Evolutionary conservation across 2,113 vertebrate genomes (phyloP).

Genomic region (Rallus limicola): DNA sequence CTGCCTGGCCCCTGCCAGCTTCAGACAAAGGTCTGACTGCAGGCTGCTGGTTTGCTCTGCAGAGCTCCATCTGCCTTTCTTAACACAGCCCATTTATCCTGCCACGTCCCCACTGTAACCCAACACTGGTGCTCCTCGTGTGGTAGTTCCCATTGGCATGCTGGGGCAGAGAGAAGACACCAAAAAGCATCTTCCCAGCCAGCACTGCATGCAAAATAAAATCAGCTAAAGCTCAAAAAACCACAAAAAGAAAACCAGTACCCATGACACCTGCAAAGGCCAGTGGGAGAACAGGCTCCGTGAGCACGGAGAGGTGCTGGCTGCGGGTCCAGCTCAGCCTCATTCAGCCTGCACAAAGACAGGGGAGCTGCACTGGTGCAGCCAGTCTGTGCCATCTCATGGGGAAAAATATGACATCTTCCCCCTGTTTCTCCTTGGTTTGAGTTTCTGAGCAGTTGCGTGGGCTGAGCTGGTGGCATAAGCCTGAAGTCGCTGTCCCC

Average conservation of each 20-base stretch:
- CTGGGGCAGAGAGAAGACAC: background rate
- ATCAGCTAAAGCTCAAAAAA: background rate
- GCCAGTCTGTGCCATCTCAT: fast-evolving
- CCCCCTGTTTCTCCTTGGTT: background rate
- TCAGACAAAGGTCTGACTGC: background rate
- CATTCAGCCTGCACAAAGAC: background rate
- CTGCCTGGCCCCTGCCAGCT: background rate
- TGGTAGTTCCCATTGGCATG: background rate
- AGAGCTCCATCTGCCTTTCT: background rate
- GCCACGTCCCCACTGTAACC: background rate
- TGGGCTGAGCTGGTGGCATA: background rate
- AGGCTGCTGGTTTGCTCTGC: fast-evolving
- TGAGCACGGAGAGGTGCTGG: background rate
- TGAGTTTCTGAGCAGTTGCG: fast-evolving
- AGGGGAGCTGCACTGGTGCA: fast-evolving
- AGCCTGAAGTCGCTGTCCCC: background rate
- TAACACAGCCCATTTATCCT: fast-evolving
- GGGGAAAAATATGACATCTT: background rate
- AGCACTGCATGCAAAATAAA: background rate
- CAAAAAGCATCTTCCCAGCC: background rate
- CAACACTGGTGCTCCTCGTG: background rate
- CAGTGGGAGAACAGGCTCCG: background rate
- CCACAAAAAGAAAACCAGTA: background rate
- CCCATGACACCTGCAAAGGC: background rate
- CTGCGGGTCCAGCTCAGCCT: background rate